Conservation (phyloP, 2,113 vertebrate species). For the Notechis scutatus region DNA sequence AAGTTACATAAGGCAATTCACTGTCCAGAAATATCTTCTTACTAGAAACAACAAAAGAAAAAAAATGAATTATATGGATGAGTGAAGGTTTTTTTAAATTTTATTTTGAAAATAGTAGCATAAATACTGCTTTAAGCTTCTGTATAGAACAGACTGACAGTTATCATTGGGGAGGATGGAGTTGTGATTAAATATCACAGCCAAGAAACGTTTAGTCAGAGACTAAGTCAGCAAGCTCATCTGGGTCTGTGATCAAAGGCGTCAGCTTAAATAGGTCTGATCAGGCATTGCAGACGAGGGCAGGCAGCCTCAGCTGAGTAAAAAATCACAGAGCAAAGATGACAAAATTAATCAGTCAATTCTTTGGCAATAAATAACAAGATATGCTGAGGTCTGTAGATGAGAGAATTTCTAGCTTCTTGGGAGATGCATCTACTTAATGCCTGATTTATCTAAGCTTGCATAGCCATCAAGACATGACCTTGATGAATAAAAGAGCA, state of each 20-base stretch:
- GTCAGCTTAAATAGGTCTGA: constrained; percentile 74
- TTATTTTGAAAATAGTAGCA: constrained; percentile 26
- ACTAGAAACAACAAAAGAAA: constrained; percentile 40
- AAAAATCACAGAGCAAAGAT: constrained; percentile 70
- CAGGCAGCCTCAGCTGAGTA: constrained; percentile 63
- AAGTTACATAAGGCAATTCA: constrained; percentile 8
- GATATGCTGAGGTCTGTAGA: constrained; percentile 73
- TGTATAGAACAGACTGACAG: constrained; percentile 61
- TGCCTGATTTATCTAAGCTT: constrained; percentile 74
- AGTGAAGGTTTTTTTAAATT: not conserved
- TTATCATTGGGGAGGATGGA: constrained; percentile 56
- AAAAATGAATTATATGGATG: not conserved
- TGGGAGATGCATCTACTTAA: constrained; percentile 70
- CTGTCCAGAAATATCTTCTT: constrained; percentile 41
- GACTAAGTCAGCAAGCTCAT: constrained; percentile 59
- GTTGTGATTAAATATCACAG: constrained; percentile 60
- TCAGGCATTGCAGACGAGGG: constrained; percentile 62
- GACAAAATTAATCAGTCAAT: constrained; percentile 81
- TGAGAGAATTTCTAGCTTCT: constrained; percentile 69
- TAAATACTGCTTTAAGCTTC: constrained; percentile 34
- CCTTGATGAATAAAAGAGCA: constrained; percentile 69
- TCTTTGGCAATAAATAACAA: constrained; percentile 76
- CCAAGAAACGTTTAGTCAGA: constrained; percentile 66
- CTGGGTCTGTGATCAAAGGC: constrained; percentile 69
- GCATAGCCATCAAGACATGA: constrained; percentile 64